These are phyloP conservation scores for Oreochromis spilurus DNA, from an alignment of 2,113 vertebrate species.

Conservation along the genomic window DNA sequence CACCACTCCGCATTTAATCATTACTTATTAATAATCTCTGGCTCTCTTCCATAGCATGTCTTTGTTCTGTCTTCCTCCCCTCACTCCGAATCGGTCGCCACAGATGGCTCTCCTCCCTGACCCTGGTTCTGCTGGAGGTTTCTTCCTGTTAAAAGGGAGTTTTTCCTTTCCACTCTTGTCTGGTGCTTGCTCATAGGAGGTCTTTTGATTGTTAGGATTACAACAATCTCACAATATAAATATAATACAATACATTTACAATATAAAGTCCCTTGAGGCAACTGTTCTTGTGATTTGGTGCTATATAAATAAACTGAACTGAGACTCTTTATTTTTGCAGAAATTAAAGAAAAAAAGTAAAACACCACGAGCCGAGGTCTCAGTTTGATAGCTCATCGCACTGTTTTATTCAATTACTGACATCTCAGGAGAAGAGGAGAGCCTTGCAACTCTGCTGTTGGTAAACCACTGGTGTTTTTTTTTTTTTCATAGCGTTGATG, in stretches of 20 bases:
- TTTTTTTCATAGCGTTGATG: conserved; percentile 75
- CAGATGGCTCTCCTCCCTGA: neutral
- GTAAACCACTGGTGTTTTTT: conserved; percentile 60
- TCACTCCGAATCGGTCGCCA: too few relatives aligned
- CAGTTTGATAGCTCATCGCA: conserved; percentile 71
- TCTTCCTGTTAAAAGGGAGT: neutral
- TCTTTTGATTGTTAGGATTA: neutral
- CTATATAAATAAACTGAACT: neutral
- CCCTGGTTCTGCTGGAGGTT: neutral
- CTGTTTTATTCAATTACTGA: conserved; percentile 78
- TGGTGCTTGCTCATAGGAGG: neutral
- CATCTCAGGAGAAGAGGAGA: conserved; percentile 74
- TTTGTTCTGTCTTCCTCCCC: too few relatives aligned
- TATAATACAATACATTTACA: neutral
- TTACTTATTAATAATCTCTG: neutral
- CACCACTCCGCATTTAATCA: neutral
- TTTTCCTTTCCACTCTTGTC: neutral
- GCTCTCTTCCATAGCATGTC: neutral
- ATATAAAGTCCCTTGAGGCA: neutral
- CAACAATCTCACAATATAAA: neutral
- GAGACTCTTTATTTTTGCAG: neutral
- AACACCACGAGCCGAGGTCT: neutral
- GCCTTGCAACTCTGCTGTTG: conserved; percentile 69
- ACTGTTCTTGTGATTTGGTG: neutral
- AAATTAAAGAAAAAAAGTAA: neutral